A percentile compares a stretch with the other conserved stretches of the same genome.
Conservation (phyloP, 2,797 vertebrate genomes). For the Geotrypetes seraphini region DNA sequence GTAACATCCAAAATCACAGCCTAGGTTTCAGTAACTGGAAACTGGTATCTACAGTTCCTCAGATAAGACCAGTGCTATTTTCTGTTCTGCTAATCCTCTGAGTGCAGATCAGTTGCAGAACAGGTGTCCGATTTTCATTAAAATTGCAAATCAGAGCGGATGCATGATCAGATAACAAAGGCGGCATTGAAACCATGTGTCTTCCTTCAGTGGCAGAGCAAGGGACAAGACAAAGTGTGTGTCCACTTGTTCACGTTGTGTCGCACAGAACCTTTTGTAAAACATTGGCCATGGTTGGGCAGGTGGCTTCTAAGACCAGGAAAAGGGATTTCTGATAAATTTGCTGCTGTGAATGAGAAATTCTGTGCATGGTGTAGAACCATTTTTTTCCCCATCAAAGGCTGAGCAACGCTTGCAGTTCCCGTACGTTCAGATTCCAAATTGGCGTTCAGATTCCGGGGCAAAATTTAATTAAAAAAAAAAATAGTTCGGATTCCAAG, state of each 20-base stretch:
- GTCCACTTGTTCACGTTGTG: constrained; percentile 28
- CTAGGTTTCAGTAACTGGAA: constrained; percentile 60
- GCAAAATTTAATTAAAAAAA: no score
- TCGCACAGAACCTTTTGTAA: constrained; percentile 16
- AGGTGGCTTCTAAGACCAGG: constrained; percentile 47
- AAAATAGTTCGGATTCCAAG: no score
- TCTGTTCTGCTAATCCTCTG: constrained; percentile 46
- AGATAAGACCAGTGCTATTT: constrained; percentile 43
- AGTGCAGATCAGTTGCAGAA: constrained; percentile 65
- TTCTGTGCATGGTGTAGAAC: no score
- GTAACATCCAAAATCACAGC: constrained; percentile 64
- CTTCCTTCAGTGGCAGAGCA: constrained; percentile 33
- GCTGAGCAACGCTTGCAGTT: no score
- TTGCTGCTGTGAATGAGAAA: no score
- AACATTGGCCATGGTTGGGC: constrained; percentile 44
- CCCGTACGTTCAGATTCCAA: no score
- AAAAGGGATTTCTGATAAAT: constrained; percentile 25
- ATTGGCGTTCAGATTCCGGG: no score
- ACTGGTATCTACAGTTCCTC: constrained; percentile 37
- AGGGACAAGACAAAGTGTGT: constrained; percentile 37
- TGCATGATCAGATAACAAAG: constrained; percentile 75
- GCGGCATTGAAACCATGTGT: constrained; percentile 53
- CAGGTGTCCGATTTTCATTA: constrained; percentile 93
- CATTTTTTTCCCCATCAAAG: no score
- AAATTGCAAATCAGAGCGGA: constrained; percentile 79